phyloP scores from a whole-genome alignment of 2,797 vertebrate genomes.

The Tragopan temminckii region DNA sequence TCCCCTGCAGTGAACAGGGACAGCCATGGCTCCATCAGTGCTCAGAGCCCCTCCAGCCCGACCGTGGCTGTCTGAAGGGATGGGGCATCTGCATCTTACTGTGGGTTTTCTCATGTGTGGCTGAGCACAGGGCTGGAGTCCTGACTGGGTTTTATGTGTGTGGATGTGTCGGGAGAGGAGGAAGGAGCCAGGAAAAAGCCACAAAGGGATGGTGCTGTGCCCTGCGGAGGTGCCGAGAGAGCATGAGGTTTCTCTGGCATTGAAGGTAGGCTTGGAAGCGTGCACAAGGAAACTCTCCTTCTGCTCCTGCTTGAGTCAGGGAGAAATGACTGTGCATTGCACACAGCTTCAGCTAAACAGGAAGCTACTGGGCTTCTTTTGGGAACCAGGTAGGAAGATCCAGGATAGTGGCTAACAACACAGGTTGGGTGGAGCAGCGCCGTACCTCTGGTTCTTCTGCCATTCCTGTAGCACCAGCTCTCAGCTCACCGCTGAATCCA shows the following conservation, averaged over 20 bases:
- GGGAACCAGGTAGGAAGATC: background rate
- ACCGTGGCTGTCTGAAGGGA: too few species aligned
- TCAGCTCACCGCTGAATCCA: background rate
- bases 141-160: fast-evolving
- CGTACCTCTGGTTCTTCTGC: background rate
- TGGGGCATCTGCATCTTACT: too few species aligned
- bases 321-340: background rate
- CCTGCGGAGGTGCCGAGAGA: background rate
- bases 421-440: background rate
- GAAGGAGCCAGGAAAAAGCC: background rate
- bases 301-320: background rate
- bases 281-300: background rate
- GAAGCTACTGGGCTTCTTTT: background rate
- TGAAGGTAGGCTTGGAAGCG: background rate
- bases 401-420: background rate
- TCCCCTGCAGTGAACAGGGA: too few species aligned
- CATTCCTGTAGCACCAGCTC: background rate
- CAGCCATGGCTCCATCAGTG: too few species aligned
- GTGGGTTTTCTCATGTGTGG: background rate
- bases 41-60: too few species aligned
- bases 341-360: background rate
- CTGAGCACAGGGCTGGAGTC: background rate
- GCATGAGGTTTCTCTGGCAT: background rate
- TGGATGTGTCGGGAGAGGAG: background rate
- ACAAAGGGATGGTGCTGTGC: background rate